Evolutionary conservation across 1,140 invertebrate species (phyloP).

Genomic region (Dysdera silvatica): DNA sequence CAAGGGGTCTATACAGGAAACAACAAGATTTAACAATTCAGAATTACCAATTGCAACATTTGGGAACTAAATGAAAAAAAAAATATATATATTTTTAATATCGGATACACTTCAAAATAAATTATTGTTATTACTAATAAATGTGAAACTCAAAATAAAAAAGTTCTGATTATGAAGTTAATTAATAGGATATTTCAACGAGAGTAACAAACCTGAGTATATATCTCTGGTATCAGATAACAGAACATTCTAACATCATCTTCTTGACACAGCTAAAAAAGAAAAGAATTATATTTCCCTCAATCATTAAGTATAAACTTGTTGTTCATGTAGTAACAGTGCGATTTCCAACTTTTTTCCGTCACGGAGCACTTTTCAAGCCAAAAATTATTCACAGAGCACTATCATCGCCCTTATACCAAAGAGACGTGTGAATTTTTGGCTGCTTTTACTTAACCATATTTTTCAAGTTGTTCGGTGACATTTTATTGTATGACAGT

Average conservation of each 20-base stretch:
- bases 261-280: conserved; percentile 63
- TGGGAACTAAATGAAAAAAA: conserved; percentile 57
- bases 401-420: too few species aligned
- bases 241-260: conserved; percentile 77
- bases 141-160: neutral
- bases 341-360: too few species aligned
- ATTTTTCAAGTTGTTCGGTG: too few species aligned
- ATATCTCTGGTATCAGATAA: conserved; percentile 84
- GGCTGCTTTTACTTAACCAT: too few species aligned
- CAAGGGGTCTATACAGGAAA: conserved; percentile 75
- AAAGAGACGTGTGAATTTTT: too few species aligned
- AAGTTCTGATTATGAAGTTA: neutral
- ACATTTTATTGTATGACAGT: too few species aligned
- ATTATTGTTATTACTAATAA: neutral
- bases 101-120: neutral
- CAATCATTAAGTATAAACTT: too few species aligned
- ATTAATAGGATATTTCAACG: neutral
- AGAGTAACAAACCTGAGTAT: conserved; percentile 53
- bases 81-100: neutral
- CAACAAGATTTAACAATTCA: conserved; percentile 73
- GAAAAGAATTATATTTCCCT: neutral
- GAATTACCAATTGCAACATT: conserved; percentile 74
- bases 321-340: too few species aligned
- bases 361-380: too few species aligned
- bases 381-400: too few species aligned